phyloP scores from a whole-genome alignment of 2,113 vertebrate species.

The Bos indicus region DNA sequence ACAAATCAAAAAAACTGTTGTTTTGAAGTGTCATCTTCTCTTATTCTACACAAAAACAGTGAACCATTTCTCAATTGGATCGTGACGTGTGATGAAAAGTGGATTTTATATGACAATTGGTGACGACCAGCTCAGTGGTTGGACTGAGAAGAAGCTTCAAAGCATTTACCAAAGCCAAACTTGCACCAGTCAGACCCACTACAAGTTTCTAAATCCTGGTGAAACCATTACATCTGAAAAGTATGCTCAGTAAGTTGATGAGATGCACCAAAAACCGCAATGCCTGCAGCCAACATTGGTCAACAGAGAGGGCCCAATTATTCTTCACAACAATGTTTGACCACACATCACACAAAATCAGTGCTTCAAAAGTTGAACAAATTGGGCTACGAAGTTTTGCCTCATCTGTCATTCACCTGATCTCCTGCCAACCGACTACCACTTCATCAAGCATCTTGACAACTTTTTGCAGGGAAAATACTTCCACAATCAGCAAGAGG shows the following conservation, averaged over 20 bases:
- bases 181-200: background rate
- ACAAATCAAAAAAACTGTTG: background rate
- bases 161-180: background rate
- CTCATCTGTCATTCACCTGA: background rate
- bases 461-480: background rate
- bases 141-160: background rate
- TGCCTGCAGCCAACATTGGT: background rate
- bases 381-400: background rate
- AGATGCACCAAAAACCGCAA: background rate
- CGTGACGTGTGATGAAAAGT: background rate
- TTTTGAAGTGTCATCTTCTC: background rate
- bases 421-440: background rate
- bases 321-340: background rate
- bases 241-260: background rate
- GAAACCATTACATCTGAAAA: background rate
- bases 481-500: background rate
- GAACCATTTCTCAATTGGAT: background rate
- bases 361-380: background rate
- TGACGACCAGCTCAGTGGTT: background rate
- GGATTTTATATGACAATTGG: background rate
- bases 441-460: background rate
- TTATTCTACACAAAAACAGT: background rate
- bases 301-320: background rate
- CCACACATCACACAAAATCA: background rate
- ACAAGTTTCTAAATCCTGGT: background rate